A percentile compares a stretch with the other conserved stretches of the same genome.
phyloP scores from a whole-genome alignment of 1,140 invertebrate genomes.

The Bradysia coprophila region DNA sequence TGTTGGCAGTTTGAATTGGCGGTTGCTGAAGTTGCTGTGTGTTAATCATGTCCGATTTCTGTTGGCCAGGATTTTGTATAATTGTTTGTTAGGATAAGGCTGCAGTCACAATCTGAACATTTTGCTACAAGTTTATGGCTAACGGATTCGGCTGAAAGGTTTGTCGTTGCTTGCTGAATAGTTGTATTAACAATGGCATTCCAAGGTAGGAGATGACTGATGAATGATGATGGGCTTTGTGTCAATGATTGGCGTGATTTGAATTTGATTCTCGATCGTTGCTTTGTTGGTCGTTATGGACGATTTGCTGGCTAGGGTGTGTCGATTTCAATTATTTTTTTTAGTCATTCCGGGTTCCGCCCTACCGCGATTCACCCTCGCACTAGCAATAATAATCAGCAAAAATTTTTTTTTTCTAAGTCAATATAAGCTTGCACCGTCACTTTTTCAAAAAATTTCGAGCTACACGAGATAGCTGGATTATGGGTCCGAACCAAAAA shows the following conservation, averaged over 20 bases:
- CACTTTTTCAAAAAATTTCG: no score
- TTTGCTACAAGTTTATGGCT: neutral
- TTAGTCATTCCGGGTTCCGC: no score
- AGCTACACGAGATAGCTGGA: no score
- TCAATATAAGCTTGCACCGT: no score
- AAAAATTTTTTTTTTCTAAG: no score
- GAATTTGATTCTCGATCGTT: conserved; percentile 22
- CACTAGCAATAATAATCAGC: no score
- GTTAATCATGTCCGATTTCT: conserved; percentile 1
- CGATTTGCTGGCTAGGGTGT: no score
- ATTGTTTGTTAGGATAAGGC: conserved; percentile 15
- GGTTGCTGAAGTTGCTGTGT: conserved; percentile 1
- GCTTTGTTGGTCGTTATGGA: conserved; percentile 12
- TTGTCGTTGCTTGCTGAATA: neutral
- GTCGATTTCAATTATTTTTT: no score
- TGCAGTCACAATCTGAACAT: conserved; percentile 4
- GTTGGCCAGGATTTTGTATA: conserved; percentile 14
- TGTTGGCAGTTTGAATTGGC: neutral
- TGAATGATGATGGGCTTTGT: conserved; percentile 1
- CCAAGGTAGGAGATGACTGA: neutral
- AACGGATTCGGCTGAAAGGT: conserved; percentile 2
- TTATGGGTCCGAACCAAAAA: no score
- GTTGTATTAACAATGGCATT: neutral
- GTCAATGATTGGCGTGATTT: conserved; percentile 22
- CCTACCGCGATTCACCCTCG: no score